Conservation (phyloP, 2,888 invertebrate genomes). For the Caenorhabditis japonica region DNA sequence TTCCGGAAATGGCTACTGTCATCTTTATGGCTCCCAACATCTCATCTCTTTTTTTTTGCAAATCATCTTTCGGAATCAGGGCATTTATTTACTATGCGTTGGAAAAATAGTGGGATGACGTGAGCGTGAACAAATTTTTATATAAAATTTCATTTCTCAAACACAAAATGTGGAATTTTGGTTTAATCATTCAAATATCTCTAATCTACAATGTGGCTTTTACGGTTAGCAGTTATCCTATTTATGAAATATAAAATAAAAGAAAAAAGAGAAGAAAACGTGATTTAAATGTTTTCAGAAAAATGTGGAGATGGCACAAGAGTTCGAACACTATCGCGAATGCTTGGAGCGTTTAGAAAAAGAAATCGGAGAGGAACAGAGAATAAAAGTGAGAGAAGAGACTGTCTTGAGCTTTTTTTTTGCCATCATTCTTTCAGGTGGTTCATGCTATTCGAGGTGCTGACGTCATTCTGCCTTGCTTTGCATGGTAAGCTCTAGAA, state of each 20-base stretch:
- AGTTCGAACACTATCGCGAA: constrained; percentile 40
- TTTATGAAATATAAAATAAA: background rate
- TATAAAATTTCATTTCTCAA: too few relatives aligned
- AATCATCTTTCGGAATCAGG: background rate
- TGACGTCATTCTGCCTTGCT: constrained; percentile 58
- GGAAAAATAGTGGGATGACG: too few relatives aligned
- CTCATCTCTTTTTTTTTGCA: constrained; percentile 1
- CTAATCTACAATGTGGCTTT: constrained; percentile 4
- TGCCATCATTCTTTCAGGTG: constrained; percentile 22
- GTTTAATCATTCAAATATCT: constrained; percentile 20
- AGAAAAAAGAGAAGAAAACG: too few relatives aligned
- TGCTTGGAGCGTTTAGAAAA: constrained; percentile 28
- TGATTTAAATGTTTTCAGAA: too few relatives aligned
- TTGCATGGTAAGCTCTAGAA: constrained; percentile 41
- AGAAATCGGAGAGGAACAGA: constrained; percentile 24
- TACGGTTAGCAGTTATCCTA: background rate
- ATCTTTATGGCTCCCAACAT: background rate
- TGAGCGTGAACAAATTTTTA: too few relatives aligned
- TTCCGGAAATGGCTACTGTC: too few relatives aligned
- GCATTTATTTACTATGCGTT: too few relatives aligned
- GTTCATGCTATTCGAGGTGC: constrained; percentile 45
- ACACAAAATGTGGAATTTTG: constrained; percentile 20
- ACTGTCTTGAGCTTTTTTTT: background rate
- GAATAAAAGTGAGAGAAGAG: constrained; percentile 30
- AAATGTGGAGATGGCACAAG: constrained; percentile 29